Conservation (phyloP, 1,140 invertebrate genomes). For the Plectrocnemia conspersa region DNA sequence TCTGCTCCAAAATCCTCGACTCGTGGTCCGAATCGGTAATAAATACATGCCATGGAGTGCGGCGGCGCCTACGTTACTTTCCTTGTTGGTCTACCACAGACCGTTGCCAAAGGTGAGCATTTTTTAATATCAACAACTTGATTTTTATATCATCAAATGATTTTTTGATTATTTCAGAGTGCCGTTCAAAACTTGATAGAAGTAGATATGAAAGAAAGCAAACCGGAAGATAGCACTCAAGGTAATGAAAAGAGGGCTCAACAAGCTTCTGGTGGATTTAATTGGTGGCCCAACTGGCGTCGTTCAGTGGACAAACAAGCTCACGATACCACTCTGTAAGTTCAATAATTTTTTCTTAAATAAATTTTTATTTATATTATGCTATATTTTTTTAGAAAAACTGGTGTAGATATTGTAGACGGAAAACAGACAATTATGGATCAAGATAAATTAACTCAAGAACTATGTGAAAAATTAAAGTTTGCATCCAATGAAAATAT, state of each 20-base stretch:
- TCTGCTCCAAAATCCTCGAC: slow-evolving; percentile 75
- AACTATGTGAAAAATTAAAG: background rate
- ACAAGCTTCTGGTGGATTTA: slow-evolving; percentile 46
- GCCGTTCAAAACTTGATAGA: slow-evolving; percentile 44
- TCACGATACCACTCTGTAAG: slow-evolving; percentile 23
- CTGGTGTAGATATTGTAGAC: slow-evolving; percentile 11
- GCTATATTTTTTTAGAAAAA: background rate
- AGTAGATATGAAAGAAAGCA: slow-evolving; percentile 38
- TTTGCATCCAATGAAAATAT: background rate
- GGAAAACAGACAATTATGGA: slow-evolving; percentile 13
- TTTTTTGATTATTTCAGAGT: slow-evolving; percentile 35
- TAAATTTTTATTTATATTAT: background rate
- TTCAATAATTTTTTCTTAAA: background rate
- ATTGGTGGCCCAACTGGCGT: slow-evolving; percentile 69
- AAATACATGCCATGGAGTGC: slow-evolving; percentile 87
- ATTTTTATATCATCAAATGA: slow-evolving; percentile 4
- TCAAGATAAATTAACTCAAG: background rate
- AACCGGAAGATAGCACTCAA: slow-evolving; percentile 39
- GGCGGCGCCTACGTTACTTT: slow-evolving; percentile 83
- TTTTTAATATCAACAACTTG: slow-evolving; percentile 2
- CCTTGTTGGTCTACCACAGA: slow-evolving; percentile 76
- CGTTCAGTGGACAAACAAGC: slow-evolving; percentile 49
- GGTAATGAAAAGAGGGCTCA: slow-evolving; percentile 38
- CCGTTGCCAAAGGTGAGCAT: slow-evolving; percentile 62
- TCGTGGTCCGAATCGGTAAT: slow-evolving; percentile 82